phyloP scores from a whole-genome alignment of 2,888 invertebrate genomes.

The Meloe dianella region DNA sequence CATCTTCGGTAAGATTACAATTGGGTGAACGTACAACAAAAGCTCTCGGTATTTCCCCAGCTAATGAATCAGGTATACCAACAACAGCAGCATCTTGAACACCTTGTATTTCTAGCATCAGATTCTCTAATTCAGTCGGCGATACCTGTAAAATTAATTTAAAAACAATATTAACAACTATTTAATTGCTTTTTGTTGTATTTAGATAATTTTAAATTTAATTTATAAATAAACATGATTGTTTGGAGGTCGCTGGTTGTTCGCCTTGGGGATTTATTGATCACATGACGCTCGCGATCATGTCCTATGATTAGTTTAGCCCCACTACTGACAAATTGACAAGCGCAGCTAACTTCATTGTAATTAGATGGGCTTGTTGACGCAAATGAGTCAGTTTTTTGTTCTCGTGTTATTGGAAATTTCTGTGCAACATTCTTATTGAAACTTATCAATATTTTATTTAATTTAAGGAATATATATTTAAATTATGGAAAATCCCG shows the following conservation, averaged over 20 bases:
- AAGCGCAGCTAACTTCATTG: conserved; percentile 36
- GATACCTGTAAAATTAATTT: conserved; percentile 68
- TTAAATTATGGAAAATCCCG: conserved; percentile 82
- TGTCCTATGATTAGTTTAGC: background rate
- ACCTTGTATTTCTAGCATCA: conserved; percentile 73
- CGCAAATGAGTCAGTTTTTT: conserved; percentile 35
- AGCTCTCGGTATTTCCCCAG: conserved; percentile 78
- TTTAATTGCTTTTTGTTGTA: too few species aligned
- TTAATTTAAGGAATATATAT: too few species aligned
- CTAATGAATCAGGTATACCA: conserved; percentile 71
- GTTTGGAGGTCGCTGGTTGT: background rate
- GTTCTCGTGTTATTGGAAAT: conserved; percentile 14
- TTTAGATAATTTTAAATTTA: too few species aligned
- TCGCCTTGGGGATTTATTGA: background rate
- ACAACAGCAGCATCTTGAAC: conserved; percentile 82
- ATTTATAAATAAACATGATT: background rate
- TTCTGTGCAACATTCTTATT: conserved; percentile 21
- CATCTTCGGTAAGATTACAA: conserved; percentile 64
- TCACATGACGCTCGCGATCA: background rate
- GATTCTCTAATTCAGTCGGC: conserved; percentile 82
- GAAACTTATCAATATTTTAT: background rate
- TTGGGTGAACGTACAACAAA: conserved; percentile 71
- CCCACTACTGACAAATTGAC: background rate
- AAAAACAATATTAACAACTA: background rate
- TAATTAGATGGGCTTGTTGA: conserved; percentile 31